Base-by-base conservation (phyloP, 1,140 invertebrate genomes). In the Paramacrobiotus metropolitanus region DNA sequence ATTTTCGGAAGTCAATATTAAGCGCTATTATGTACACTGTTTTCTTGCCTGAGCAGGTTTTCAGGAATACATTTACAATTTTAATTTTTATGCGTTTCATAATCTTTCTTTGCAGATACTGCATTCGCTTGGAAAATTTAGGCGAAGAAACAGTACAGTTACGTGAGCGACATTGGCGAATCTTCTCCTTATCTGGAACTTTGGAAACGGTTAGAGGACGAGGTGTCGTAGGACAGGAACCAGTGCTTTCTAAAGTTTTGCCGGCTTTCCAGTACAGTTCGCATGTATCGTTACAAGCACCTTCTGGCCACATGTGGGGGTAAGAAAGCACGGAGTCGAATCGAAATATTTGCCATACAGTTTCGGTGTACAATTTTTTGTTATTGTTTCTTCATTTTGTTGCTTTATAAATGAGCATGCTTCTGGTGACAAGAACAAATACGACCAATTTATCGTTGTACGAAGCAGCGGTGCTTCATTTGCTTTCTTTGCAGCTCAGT, bases 211-310 rank as follows among this genome's bases (percentile, higher is more conserved):
- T 95, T 1, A 76, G 89, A 66, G 91, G 88, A 21, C 77, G 89
- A 70, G 91, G 89, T 18, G 90, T 94, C 44, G 88, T 94, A 20
- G 91, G 89, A 2, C 88, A 93, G 77, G 92, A 97, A 75, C 91
- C 91, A 48, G 79, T 90, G 60, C 77, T 96, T 40, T 87, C 86
- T 4, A 81, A 83, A 66, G 77, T 80, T 44, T 79, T 86, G 65
- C 91, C 91, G 59, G 90, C 90, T 66, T 97, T 95, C 77, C 92
- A 97, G 74, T 97, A 96, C 71, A 89, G 85, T 70, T 91, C 87
- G 73, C 91, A 96, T 74, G 88, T 97, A 30, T 90, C 86, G 66
- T 77, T 97, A 61, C 90, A 95, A 75, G 89, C 90, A 59, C 88
- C 90, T n/a, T 90, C 87, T 74, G 92, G 92, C 31, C 90, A 95